Evolutionary conservation across 2,888 invertebrate species (phyloP), one percentile per base, ranked within the genome.

Genomic region (Troides aeacus): DNA sequence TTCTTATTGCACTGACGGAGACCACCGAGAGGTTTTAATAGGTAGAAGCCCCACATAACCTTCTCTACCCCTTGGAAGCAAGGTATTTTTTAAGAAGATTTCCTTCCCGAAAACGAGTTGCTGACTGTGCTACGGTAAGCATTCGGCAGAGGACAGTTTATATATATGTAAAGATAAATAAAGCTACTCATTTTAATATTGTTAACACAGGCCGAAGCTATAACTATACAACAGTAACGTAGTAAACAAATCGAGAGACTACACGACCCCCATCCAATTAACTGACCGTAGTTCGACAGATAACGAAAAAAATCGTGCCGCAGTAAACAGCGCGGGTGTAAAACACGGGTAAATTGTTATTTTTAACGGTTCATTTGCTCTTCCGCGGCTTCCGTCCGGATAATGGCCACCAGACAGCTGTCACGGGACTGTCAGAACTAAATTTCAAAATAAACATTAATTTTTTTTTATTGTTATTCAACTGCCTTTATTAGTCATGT

Each of bases 361-460:
- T 88, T 86, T 89, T 83, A 83, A 86, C 86, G 89, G 83, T 89
- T 89, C 88, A 88, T 89, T 89, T 85, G 84, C 81, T 84, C 81
- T 84, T 85, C 80, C 84, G 84, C 77, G 81, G 80, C 80, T 81
- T 79, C 81, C 81, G 75, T 75, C 75, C 76, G 80, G 79, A 79
- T 81, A 86, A 89, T 89, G 86, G 86, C 84, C 79, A 82, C 79
- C 81, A 78, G 88, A 85, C 90, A 90, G 89, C 90, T 92, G 92
- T 89, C 90, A 88, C 76, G 80, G 81, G 77, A 76, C 73, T 83
- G 87, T 85, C 86, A 83, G 84, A 85, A 89, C 88, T 86, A 89
- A 88, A 90, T 89, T 88, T 87, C 89, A 91, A 90, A 87, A 83
- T 85, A 90, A 87, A 87, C 85, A 85, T 83, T 80, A 72, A 74